Percentiles rank a stretch among this genome's conserved stretches.
These are phyloP conservation scores for Clepsis dumicolana DNA, from an alignment of 2,888 invertebrate genomes.

Conservation along the genomic window DNA sequence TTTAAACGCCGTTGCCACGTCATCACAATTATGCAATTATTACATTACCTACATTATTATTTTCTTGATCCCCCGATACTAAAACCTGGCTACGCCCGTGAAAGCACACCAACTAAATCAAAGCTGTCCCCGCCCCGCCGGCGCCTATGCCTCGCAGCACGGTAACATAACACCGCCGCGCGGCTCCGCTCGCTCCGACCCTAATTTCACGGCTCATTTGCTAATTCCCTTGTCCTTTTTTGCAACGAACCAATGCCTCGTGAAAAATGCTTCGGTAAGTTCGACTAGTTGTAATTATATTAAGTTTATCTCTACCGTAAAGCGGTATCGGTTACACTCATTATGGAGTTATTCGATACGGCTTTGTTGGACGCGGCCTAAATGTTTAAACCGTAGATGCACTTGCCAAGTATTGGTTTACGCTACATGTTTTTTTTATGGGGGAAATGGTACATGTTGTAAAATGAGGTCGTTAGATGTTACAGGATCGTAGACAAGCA, in stretches of 20 bases:
- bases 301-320: conserved; percentile 67
- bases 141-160: conserved; percentile 44
- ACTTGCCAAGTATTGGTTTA: conserved; percentile 37
- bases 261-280: conserved; percentile 51
- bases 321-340: conserved; percentile 69
- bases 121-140: not conserved
- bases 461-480: not conserved
- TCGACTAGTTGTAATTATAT: conserved; percentile 52
- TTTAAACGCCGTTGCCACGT: no score
- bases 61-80: no score
- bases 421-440: conserved; percentile 3
- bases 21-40: no score
- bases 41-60: no score
- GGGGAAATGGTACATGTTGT: not conserved
- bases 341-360: conserved; percentile 55
- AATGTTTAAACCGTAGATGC: conserved; percentile 25
- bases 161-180: conserved; percentile 68
- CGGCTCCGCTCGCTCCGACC: conserved; percentile 68
- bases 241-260: conserved; percentile 69
- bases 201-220: conserved; percentile 84
- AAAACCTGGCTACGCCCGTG: no score
- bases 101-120: not conserved
- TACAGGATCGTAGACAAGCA: not conserved
- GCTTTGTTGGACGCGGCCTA: conserved; percentile 37
- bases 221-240: conserved; percentile 74